Conservation (phyloP, 2,797 vertebrate genomes). For the Leptoclinus maculatus region DNA sequence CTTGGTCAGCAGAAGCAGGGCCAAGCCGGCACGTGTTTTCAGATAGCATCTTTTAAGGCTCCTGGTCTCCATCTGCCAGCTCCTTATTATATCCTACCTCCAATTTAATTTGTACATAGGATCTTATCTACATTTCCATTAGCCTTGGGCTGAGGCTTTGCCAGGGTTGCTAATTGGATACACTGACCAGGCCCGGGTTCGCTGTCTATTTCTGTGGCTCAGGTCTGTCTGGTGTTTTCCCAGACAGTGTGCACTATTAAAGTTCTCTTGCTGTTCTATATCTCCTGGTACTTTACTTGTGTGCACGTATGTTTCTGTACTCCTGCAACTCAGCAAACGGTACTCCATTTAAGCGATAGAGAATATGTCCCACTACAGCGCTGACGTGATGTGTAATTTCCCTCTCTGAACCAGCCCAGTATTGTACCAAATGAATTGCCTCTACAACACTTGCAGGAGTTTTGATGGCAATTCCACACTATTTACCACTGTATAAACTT, state of each 20-base stretch:
- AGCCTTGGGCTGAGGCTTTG: slow-evolving; percentile 59
- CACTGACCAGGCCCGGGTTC: slow-evolving; percentile 22
- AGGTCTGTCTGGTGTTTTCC: slow-evolving; percentile 52
- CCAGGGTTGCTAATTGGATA: slow-evolving; percentile 73
- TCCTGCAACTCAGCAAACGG: slow-evolving; percentile 24
- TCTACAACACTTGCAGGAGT: background rate
- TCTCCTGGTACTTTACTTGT: slow-evolving; percentile 7
- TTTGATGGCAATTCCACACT: slow-evolving; percentile 11
- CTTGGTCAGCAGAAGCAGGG: slow-evolving; percentile 72
- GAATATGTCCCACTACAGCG: slow-evolving; percentile 10
- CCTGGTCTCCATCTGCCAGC: slow-evolving; percentile 62
- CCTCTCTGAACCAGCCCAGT: slow-evolving; percentile 31
- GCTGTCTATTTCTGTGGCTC: slow-evolving; percentile 40
- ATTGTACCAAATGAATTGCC: slow-evolving; percentile 53
- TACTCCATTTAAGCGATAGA: slow-evolving; percentile 43
- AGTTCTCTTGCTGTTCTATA: slow-evolving; percentile 22
- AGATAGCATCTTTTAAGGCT: slow-evolving; percentile 75
- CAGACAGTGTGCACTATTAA: slow-evolving; percentile 13
- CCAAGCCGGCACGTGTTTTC: slow-evolving; percentile 40
- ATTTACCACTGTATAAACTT: slow-evolving; percentile 3
- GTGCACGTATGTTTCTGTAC: slow-evolving; percentile 1
- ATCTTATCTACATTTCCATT: slow-evolving; percentile 80
- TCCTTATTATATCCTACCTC: slow-evolving; percentile 66
- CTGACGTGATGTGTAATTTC: slow-evolving; percentile 53
- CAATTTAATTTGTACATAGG: slow-evolving; percentile 74